Conservation (phyloP, 2,113 vertebrate species). For the Cercopithecus mona region DNA sequence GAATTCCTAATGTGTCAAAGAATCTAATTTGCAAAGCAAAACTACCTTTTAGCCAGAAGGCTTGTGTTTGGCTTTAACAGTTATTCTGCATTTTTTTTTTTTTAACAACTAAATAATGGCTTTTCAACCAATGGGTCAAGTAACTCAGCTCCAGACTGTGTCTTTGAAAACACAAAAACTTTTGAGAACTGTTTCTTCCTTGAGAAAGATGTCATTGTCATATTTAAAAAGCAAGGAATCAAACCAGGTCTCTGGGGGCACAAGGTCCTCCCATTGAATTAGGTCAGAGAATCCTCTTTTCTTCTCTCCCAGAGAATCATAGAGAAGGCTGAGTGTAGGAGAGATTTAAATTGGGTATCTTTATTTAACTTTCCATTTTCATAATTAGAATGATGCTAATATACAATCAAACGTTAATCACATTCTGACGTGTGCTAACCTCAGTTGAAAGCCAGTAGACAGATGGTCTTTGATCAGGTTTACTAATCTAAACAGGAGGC, state of each 20-base stretch:
- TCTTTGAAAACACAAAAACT: conserved; percentile 7
- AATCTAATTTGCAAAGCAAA: conserved; percentile 66
- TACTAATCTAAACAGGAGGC: conserved; percentile 48
- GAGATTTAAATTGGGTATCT: conserved; percentile 52
- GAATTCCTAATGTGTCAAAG: conserved; percentile 50
- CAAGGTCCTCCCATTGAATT: background rate
- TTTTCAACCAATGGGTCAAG: conserved; percentile 9
- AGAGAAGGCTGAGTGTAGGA: background rate
- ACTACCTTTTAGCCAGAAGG: conserved; percentile 37
- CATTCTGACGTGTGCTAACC: conserved; percentile 37
- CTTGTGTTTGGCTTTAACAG: background rate
- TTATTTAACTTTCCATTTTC: conserved; percentile 68
- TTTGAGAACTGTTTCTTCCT: background rate
- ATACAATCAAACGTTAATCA: conserved; percentile 62
- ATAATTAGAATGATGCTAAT: conserved; percentile 68
- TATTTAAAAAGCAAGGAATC: conserved; percentile 41
- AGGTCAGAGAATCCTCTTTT: conserved; percentile 25
- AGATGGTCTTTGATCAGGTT: conserved; percentile 65
- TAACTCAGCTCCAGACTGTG: background rate
- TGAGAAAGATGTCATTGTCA: conserved; percentile 43
- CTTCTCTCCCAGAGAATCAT: background rate
- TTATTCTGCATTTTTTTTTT: background rate
- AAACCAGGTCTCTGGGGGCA: background rate
- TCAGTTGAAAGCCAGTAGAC: conserved; percentile 47
- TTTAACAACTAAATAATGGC: conserved; percentile 12